These are phyloP conservation scores for Melanotaenia maccullochi DNA, from an alignment of 2,797 vertebrate species.

Conservation along the genomic window DNA sequence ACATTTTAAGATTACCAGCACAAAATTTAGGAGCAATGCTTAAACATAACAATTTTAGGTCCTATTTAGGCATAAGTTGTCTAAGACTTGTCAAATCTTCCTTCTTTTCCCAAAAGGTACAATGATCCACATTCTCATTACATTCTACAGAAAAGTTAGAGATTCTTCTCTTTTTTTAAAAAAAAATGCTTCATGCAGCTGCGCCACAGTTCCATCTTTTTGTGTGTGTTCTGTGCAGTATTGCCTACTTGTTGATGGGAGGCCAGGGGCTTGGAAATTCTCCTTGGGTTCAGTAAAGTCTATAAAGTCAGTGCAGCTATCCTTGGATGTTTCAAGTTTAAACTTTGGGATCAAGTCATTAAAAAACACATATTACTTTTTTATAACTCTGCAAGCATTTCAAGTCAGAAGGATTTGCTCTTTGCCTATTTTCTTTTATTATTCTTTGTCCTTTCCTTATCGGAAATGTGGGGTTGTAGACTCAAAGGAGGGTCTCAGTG, in stretches of 20 bases:
- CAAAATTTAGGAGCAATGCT: no score
- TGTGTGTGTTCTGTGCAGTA: no score
- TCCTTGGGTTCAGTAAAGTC: no score
- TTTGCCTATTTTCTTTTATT: neutral
- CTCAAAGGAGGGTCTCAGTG: neutral
- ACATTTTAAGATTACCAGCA: neutral
- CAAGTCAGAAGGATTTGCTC: neutral
- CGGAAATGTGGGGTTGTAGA: neutral
- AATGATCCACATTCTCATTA: neutral
- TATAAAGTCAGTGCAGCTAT: neutral
- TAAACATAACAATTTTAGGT: neutral
- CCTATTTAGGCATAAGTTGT: neutral
- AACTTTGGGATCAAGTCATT: neutral
- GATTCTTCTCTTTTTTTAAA: neutral
- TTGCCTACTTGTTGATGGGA: no score
- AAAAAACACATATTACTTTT: neutral
- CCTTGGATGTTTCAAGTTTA: neutral
- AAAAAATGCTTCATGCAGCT: neutral
- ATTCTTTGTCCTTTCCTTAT: neutral
- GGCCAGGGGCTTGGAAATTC: no score
- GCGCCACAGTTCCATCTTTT: neutral
- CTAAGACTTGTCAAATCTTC: neutral
- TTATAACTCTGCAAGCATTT: neutral
- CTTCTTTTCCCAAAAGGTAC: neutral
- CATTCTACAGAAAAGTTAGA: no score